A percentile compares a stretch with the other conserved stretches of the same genome.
Conservation (phyloP, 2,888 invertebrate genomes). For the Pocota personata region DNA sequence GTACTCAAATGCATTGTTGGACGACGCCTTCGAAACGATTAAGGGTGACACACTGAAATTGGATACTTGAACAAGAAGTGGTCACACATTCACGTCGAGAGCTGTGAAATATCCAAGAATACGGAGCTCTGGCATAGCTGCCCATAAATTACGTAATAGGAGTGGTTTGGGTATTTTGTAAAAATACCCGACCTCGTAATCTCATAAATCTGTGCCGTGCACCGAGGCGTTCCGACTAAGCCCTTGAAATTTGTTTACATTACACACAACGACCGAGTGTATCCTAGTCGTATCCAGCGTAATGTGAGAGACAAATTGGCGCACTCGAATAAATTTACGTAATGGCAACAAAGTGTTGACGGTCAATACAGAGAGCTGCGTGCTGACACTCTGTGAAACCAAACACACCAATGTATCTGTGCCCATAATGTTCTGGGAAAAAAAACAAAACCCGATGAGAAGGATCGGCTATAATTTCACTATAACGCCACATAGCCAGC, state of each 20-base stretch:
- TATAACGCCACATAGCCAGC: constrained; percentile 62
- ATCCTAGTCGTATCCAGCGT: constrained; percentile 33
- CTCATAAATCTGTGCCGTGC: constrained; percentile 67
- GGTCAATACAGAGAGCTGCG: constrained; percentile 35
- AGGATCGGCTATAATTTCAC: constrained; percentile 49
- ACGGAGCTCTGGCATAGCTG: background rate
- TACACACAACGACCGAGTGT: constrained; percentile 31
- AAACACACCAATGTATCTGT: constrained; percentile 12
- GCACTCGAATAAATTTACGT: constrained; percentile 71
- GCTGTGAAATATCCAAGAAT: constrained; percentile 38
- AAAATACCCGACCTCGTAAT: constrained; percentile 71
- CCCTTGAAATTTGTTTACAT: constrained; percentile 74
- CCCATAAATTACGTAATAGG: constrained; percentile 73
- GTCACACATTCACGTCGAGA: constrained; percentile 56
- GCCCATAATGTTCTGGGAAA: constrained; percentile 66
- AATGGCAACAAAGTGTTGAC: constrained; percentile 73
- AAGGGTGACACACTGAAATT: constrained; percentile 69
- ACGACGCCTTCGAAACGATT: constrained; percentile 72
- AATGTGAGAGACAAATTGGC: constrained; percentile 74
- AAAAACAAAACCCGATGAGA: constrained; percentile 2
- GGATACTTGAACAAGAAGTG: constrained; percentile 73
- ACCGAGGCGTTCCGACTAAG: constrained; percentile 70
- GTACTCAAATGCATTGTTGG: constrained; percentile 51
- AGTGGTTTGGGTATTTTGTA: constrained; percentile 73
- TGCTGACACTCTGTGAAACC: constrained; percentile 17